Base-by-base conservation (phyloP, 2,888 invertebrate species). In the Dolichopus griseipennis region DNA sequence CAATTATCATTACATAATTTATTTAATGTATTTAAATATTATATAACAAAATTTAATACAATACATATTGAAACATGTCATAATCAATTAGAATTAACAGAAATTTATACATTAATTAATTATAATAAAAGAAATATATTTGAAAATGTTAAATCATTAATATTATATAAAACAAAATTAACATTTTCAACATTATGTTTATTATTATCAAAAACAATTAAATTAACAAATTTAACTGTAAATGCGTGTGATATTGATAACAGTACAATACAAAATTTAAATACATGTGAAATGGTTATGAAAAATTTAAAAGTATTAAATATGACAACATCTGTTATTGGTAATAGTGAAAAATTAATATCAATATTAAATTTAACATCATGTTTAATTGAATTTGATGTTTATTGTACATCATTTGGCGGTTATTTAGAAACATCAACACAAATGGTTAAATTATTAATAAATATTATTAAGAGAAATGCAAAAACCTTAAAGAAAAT, bases 301-400 rank as follows among this genome's bases (percentile, higher is more conserved):
- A 18, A 52, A 52, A 52, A 52, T 52, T 52, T 52, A 52, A 52
- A 52, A 52, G 18, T 52, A 12, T 52, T 52, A 52, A 52, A 52
- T 52, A 52, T 52, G 52, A 52, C 52, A 52, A 52, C 52, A 52
- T 52, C 52, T 18, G 52, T 52, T 12, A 52, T 52, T 52, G 52
- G 52, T 18, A 52, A 52, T 52, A 52, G 52, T 52, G 67, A 67
- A 43, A 67, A 22, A 65, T 41, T 43, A 27, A 33, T 65, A 33
- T 61, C 65, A 21, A 61, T 15, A n/a, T 68, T 62, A 27, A 21
- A n/a, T 64, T 37, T 18, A 18, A 68, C 43, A 65, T 62, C 37
- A 43, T 41, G 34, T 68, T 61, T 62, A 34, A 62, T 65, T 27
- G 22, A 27, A 21, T 65, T 65, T 18, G 61, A 68, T 27, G 34